Evolutionary conservation across 1,140 invertebrate species (phyloP), one percentile per base, ranked within the genome.

Genomic region (Drosophila saltans): DNA sequence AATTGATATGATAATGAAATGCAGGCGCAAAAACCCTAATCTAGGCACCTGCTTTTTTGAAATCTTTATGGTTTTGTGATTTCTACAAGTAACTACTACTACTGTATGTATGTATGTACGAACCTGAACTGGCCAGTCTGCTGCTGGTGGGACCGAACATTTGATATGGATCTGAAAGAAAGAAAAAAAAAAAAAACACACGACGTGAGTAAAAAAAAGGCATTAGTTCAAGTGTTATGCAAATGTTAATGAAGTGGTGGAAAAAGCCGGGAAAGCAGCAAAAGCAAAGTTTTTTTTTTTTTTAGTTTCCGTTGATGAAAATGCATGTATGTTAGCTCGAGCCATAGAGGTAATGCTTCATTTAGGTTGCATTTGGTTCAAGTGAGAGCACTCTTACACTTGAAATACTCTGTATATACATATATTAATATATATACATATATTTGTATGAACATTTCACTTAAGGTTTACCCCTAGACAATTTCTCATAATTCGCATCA

Each of bases 141-240:
- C 97, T 98, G 93, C 97, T 98, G 56, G 97, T 98, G 55, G 97
- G 96, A 61, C 97, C 97, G 93, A 98, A 98, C 96, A 98, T 97
- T 94, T 98, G 97, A 94, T 98, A 98, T 90, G 97, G 97, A 96
- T 98, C 97, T 98, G 95, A 56, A 95, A 66, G 39, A 95, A 16
- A 16, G 16, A 16, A 16, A 16, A 16, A 16, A 16, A 16, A 16
- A 16, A 16, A 16, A 16, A 82, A 93, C 92, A 67, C 69, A 69
- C 82, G 60, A 69, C 66, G 82, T 48, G 45, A 67, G 16, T 16
- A 72, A 69, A 78, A 68, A 77, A 59, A 78, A 55, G 69, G 70
- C 75, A 83, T 76, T 76, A 84, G 81, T 79, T 76, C 66, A 52
- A 72, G 66, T 72, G 64, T 73, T 78, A 85, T 88, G 82, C 83